These are phyloP conservation scores for Percopsis transmontana DNA, from an alignment of 2,113 vertebrate species.

Conservation along the genomic window DNA sequence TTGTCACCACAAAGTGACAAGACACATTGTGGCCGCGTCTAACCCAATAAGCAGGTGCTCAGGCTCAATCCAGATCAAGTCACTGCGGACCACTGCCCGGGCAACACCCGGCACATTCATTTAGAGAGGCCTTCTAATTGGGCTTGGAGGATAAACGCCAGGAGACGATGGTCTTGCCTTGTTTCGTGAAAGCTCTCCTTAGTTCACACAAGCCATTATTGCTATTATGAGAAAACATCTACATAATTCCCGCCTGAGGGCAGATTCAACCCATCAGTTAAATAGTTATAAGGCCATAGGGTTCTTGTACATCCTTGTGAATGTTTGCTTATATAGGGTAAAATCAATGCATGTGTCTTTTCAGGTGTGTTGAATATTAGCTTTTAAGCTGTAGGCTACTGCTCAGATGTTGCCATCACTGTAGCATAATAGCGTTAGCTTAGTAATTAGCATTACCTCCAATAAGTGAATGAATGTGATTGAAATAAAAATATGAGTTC, in stretches of 20 bases:
- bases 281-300: slow-evolving; percentile 38
- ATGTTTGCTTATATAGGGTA: slow-evolving; percentile 22
- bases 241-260: slow-evolving; percentile 61
- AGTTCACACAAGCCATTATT: slow-evolving; percentile 47
- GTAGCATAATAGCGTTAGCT: too few species aligned
- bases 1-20: slow-evolving; percentile 81
- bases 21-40: slow-evolving; percentile 77
- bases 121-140: slow-evolving; percentile 68
- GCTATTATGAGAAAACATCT: slow-evolving; percentile 71
- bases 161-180: slow-evolving; percentile 48
- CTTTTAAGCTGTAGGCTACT: slow-evolving; percentile 5
- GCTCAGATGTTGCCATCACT: neutral
- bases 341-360: slow-evolving; percentile 16
- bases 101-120: slow-evolving; percentile 66
- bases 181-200: slow-evolving; percentile 47
- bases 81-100: slow-evolving; percentile 51
- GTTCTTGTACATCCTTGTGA: slow-evolving; percentile 25
- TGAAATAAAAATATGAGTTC: too few species aligned
- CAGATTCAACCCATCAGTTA: slow-evolving; percentile 56
- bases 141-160: slow-evolving; percentile 40
- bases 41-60: slow-evolving; percentile 77
- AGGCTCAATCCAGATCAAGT: slow-evolving; percentile 80
- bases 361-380: slow-evolving; percentile 1
- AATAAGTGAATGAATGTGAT: neutral
- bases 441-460: neutral